These are phyloP conservation scores for Haemorhous mexicanus DNA, from an alignment of 2,113 vertebrate genomes.

Conservation along the genomic window DNA sequence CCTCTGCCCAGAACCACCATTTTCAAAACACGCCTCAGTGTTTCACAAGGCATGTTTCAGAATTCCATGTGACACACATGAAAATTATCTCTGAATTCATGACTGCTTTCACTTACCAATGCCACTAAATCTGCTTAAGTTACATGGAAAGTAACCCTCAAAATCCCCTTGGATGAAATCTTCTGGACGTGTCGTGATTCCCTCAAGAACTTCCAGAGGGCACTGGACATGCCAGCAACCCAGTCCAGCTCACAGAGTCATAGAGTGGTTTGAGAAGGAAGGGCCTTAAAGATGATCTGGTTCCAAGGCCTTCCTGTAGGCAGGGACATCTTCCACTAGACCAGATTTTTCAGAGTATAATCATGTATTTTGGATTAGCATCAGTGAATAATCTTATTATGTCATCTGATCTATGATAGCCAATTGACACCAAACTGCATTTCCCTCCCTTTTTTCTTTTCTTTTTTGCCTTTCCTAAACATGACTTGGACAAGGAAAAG, in stretches of 20 bases:
- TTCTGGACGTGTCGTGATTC: background rate
- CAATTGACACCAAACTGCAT: background rate
- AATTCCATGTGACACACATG: background rate
- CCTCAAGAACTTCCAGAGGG: background rate
- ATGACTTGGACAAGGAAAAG: background rate
- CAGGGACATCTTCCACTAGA: background rate
- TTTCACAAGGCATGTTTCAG: background rate
- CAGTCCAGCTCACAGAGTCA: background rate
- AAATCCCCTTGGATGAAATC: background rate
- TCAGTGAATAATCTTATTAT: background rate
- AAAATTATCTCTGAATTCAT: background rate
- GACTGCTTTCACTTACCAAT: background rate
- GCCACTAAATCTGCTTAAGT: background rate
- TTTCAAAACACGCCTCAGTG: background rate
- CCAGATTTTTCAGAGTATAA: background rate
- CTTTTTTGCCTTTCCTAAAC: background rate
- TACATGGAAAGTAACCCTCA: background rate
- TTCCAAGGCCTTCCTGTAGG: background rate
- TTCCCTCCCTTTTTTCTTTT: background rate
- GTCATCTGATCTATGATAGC: background rate
- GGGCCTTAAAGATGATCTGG: background rate
- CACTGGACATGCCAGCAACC: background rate
- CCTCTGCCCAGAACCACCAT: background rate
- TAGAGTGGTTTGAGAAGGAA: background rate
- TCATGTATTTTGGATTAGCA: background rate